Percentiles rank a stretch among this genome's conserved stretches.
phyloP scores from a whole-genome alignment of 2,888 invertebrate species.

The Acanthopleura granulata region DNA sequence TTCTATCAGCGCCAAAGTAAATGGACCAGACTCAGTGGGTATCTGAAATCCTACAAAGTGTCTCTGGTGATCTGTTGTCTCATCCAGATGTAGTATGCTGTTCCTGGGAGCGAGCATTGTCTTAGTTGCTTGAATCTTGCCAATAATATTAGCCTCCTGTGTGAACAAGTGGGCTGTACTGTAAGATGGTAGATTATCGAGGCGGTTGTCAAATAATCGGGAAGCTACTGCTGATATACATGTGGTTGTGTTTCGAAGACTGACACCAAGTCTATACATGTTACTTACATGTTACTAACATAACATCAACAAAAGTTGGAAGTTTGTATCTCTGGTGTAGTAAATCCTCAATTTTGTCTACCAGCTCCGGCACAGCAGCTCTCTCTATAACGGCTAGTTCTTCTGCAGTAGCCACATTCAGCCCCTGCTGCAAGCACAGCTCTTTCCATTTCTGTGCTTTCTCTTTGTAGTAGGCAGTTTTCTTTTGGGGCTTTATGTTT shows the following conservation, averaged over 20 bases:
- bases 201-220: neutral
- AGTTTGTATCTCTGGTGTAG: neutral
- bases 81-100: constrained; percentile 4
- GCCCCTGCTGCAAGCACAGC: no score
- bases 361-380: no score
- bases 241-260: neutral
- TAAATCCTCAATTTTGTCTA: neutral
- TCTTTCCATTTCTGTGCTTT: no score
- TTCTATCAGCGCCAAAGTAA: no score
- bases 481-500: no score
- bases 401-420: no score
- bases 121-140: neutral
- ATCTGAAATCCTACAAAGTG: constrained; percentile 4
- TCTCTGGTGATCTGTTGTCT: neutral
- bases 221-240: neutral
- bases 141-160: neutral
- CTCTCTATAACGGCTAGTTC: neutral
- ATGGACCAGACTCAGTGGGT: no score
- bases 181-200: neutral
- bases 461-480: no score
- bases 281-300: neutral
- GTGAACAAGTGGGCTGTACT: neutral
- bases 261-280: constrained; percentile 1
- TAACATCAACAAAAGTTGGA: neutral
- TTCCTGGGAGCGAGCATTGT: neutral